Evolutionary conservation across 2,113 vertebrate species (phyloP).

Genomic region (Apteryx mantelli): DNA sequence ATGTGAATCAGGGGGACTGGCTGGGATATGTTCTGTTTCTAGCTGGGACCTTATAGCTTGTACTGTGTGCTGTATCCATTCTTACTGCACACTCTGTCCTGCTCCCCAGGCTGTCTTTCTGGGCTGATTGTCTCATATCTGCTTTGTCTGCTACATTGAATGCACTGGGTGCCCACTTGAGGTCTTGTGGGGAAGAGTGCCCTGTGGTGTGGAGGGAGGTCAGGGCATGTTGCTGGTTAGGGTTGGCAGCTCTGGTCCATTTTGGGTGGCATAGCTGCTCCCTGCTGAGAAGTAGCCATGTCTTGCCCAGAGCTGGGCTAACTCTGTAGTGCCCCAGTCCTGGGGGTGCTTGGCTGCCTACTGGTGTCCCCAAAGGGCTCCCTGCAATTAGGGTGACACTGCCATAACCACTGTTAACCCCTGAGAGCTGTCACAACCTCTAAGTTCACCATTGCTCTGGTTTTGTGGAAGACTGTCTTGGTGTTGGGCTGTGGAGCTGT

Average conservation of each 20-base stretch:
- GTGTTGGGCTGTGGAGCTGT: neutral
- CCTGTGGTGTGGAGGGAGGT: neutral
- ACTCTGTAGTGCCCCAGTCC: neutral
- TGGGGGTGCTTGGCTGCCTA: neutral
- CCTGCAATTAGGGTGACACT: neutral
- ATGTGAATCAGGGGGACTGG: neutral
- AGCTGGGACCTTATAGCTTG: neutral
- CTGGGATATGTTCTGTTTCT: neutral
- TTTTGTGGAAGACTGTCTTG: neutral
- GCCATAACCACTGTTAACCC: neutral
- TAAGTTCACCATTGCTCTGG: fast-evolving
- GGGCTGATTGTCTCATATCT: neutral
- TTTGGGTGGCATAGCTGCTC: neutral
- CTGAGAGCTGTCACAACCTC: neutral
- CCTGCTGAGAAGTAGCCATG: neutral
- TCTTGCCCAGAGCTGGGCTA: neutral
- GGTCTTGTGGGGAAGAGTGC: neutral
- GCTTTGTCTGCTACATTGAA: neutral
- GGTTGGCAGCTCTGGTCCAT: neutral
- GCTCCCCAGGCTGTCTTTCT: neutral
- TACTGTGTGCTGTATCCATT: fast-evolving
- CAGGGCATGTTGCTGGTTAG: neutral
- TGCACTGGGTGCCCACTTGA: neutral
- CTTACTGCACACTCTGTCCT: fast-evolving
- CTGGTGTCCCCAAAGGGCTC: neutral